Base-by-base conservation (phyloP, 2,888 invertebrate genomes). In the Sesia apiformis region DNA sequence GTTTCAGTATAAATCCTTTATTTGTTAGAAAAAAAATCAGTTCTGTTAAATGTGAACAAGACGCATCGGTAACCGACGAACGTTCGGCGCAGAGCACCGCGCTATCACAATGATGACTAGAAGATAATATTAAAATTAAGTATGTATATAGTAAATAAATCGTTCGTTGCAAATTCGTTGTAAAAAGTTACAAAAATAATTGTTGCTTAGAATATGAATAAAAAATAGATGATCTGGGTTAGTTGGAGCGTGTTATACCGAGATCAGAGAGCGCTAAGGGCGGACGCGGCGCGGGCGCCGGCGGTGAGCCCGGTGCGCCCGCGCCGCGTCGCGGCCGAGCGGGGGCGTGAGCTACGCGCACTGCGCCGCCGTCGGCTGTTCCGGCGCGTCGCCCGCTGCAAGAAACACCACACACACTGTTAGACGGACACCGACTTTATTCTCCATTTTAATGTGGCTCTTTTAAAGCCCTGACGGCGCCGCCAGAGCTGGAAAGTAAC, bases 401-500 rank as follows among this genome's bases (percentile, higher is more conserved):
- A 90, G 88, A 90, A 87, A 90, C 88, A 88, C 86, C 85, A 87
- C 86, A 87, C 86, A 78, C 88, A 81, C 86, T 74, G 90, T 90
- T 90, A 90, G 79, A 83, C 46, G 46, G n/a, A 50, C 83, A 84
- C 86, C 81, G 74, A 81, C 77, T 87, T 86, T 86, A 81, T 77
- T 70, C 69, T 70, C 66, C 63, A 58, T 56, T 56, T 60, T 64
- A 67, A 66, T 65, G 60, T 61, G 55, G 57, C 56, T 58, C 53
- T 56, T 76, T 77, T 76, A 74, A 62, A 66, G 60, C 70, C 65
- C 65, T 63, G 65, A 63, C 56, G 56, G 70, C 73, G 66, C 69
- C 69, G 63, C 60, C 65, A 64, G 76, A 65, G 74, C 72, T 75
- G 68, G 67, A 59, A 65, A 72, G 65, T 65, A 65, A 65, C 59